These are phyloP conservation scores for Chironomus tepperi DNA, from an alignment of 1,140 invertebrate genomes.

Conservation along the genomic window DNA sequence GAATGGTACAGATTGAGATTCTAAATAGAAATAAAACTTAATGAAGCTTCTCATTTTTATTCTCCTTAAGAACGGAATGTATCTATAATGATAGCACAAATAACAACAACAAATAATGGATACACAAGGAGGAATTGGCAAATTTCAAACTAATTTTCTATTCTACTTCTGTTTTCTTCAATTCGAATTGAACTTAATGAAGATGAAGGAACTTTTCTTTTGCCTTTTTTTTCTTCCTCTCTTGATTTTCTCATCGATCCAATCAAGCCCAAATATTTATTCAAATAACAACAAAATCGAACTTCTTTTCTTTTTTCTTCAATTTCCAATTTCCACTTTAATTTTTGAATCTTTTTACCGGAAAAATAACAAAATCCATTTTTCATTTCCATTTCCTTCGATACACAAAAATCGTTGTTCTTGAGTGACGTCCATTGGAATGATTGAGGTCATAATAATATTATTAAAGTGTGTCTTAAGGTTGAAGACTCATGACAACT, in stretches of 20 bases:
- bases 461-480: too few species aligned
- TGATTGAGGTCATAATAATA: too few species aligned
- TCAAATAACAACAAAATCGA: slow-evolving; percentile 11
- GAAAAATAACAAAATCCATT: slow-evolving; percentile 1
- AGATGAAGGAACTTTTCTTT: not conserved
- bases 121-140: not conserved
- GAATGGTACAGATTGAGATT: not conserved
- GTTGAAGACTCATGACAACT: too few species aligned
- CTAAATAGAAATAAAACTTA: slow-evolving; percentile 18
- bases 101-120: not conserved
- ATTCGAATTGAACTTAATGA: not conserved
- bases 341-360: not conserved
- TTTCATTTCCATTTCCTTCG: not conserved
- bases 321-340: too few species aligned
- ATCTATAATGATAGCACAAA: not conserved
- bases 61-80: slow-evolving; percentile 1
- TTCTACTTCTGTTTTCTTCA: slow-evolving; percentile 13
- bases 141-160: not conserved
- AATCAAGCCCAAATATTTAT: slow-evolving; percentile 9
- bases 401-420: too few species aligned
- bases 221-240: too few species aligned
- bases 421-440: too few species aligned
- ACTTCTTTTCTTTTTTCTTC: not conserved
- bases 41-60: slow-evolving; percentile 21
- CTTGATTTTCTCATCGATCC: not conserved